These are phyloP conservation scores for Criorhina ranunculi DNA, from an alignment of 2,888 invertebrate species.

Conservation along the genomic window DNA sequence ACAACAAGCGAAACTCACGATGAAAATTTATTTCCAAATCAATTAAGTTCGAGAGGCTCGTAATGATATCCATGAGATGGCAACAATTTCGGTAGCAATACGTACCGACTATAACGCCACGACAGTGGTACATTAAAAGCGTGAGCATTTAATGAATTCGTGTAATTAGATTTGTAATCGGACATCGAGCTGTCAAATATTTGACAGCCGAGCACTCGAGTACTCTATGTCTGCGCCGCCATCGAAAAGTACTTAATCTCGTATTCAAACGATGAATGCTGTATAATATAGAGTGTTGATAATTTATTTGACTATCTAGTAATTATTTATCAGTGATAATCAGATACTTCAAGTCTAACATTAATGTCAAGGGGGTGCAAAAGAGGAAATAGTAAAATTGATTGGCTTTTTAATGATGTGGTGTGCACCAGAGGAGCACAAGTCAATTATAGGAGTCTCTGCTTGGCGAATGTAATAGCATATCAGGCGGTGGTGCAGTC, in stretches of 20 bases:
- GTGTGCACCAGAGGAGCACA: constrained; percentile 5
- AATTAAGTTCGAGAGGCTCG: constrained; percentile 45
- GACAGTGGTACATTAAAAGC: constrained; percentile 15
- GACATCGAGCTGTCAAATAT: constrained; percentile 52
- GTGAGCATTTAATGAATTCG: constrained; percentile 48
- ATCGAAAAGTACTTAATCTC: constrained; percentile 1
- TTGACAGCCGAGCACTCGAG: constrained; percentile 44
- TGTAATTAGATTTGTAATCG: constrained; percentile 46
- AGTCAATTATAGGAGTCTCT: constrained; percentile 35
- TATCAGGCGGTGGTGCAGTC: neutral
- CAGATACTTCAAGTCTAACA: constrained; percentile 62
- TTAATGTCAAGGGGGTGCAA: constrained; percentile 28
- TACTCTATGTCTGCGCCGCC: constrained; percentile 16
- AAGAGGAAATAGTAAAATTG: constrained; percentile 40
- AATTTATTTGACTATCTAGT: constrained; percentile 45
- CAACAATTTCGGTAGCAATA: constrained; percentile 40
- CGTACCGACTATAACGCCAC: neutral
- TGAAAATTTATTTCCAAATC: constrained; percentile 53
- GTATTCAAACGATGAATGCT: constrained; percentile 34
- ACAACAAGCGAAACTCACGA: constrained; percentile 28
- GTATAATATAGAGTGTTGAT: constrained; percentile 35
- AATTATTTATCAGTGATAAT: constrained; percentile 60
- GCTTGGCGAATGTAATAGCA: neutral
- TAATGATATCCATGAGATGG: constrained; percentile 48
- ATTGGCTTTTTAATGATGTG: constrained; percentile 61